Conservation (phyloP, 2,113 vertebrate species). For the Poeciliopsis prolifica region DNA sequence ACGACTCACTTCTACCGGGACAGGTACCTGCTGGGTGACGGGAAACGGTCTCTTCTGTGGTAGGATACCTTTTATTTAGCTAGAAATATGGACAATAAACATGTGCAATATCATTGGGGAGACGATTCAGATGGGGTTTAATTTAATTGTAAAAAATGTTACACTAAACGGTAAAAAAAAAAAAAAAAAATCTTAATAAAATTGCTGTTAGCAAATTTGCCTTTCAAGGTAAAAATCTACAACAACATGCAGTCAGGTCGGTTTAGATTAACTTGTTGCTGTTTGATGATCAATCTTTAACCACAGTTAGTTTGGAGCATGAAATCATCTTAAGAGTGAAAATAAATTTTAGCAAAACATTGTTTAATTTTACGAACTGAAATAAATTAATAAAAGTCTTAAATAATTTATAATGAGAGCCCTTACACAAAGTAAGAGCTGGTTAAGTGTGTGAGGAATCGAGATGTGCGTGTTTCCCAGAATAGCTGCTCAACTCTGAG, state of each 20-base stretch:
- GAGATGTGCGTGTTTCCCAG: conserved; percentile 39
- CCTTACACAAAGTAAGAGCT: neutral
- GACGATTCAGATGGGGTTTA: neutral
- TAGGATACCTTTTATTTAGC: conserved; percentile 32
- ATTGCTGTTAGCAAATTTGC: neutral
- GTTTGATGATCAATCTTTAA: too few relatives aligned
- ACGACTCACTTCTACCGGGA: conserved; percentile 28
- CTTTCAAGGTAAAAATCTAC: neutral
- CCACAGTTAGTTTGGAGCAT: too few relatives aligned
- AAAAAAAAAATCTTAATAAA: too few relatives aligned
- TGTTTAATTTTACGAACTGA: neutral
- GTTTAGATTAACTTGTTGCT: neutral
- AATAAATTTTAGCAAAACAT: neutral
- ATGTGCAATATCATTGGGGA: neutral
- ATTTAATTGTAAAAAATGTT: neutral
- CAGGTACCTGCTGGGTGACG: conserved; percentile 19
- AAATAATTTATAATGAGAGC: neutral
- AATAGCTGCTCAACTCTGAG: conserved; percentile 60
- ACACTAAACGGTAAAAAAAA: neutral
- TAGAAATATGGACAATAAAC: neutral
- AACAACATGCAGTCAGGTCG: neutral
- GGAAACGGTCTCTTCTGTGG: conserved; percentile 16
- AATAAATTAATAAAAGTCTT: neutral
- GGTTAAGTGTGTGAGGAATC: neutral
- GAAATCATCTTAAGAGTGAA: neutral